Evolutionary conservation across 2,888 invertebrate genomes (phyloP).

Genomic region (Calliopum simillimum): DNA sequence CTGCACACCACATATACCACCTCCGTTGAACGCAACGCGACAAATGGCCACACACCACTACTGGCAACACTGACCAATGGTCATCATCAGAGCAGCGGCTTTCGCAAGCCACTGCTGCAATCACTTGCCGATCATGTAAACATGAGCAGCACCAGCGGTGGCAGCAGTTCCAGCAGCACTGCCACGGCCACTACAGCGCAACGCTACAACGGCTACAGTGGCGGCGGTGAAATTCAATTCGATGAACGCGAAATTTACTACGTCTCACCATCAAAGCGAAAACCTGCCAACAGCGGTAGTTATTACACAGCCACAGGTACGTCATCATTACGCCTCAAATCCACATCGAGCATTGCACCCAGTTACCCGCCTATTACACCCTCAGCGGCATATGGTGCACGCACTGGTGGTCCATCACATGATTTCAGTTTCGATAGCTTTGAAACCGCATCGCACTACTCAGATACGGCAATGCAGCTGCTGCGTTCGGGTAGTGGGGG

Average conservation of each 20-base stretch:
- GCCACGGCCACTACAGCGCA: constrained; percentile 44
- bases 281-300: constrained; percentile 45
- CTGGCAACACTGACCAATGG: constrained; percentile 12
- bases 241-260: constrained; percentile 66
- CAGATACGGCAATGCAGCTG: constrained; percentile 57
- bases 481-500: constrained; percentile 53
- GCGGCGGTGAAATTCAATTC: constrained; percentile 51
- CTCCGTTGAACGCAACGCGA: not conserved
- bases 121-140: constrained; percentile 58
- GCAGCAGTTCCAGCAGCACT: constrained; percentile 57
- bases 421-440: constrained; percentile 54
- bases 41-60: constrained; percentile 15
- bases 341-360: constrained; percentile 50
- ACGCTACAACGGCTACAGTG: constrained; percentile 36
- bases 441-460: constrained; percentile 57
- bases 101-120: constrained; percentile 54
- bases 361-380: constrained; percentile 52
- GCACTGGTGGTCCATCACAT: constrained; percentile 48
- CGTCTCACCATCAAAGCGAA: constrained; percentile 65
- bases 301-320: constrained; percentile 10
- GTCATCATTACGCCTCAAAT: constrained; percentile 45
- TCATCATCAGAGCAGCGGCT: not conserved
- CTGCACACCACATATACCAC: constrained; percentile 18
- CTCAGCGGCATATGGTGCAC: constrained; percentile 50
- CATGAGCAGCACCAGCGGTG: constrained; percentile 60